Percentiles rank a stretch among this genome's conserved stretches.
Evolutionary conservation across 53 echinoderm and acorn worm genomes (phyloP).

Genomic region (Glandiceps talaboti): DNA sequence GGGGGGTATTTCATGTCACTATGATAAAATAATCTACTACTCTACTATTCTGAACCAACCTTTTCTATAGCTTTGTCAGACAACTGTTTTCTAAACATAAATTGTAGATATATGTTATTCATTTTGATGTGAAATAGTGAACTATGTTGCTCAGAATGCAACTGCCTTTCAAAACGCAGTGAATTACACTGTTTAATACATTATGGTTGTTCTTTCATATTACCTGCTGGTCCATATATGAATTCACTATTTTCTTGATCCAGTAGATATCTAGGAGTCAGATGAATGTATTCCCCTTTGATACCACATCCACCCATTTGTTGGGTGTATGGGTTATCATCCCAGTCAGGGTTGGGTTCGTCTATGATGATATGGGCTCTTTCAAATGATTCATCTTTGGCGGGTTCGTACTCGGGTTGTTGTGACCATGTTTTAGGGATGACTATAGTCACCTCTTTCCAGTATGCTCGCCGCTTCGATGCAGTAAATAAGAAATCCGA

Average conservation of each 20-base stretch:
- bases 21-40: too few species aligned
- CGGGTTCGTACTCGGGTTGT: constrained; percentile 49
- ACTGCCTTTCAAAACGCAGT: too few species aligned
- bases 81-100: too few species aligned
- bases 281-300: constrained; percentile 40
- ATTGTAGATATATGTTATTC: too few species aligned
- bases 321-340: constrained; percentile 40
- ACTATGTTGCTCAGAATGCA: too few species aligned
- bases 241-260: background rate
- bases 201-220: too few species aligned
- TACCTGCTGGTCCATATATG: background rate
- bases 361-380: constrained; percentile 63
- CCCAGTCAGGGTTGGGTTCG: constrained; percentile 37
- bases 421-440: constrained; percentile 60
- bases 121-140: too few species aligned
- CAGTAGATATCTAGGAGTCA: constrained; percentile 2
- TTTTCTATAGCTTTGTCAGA: too few species aligned
- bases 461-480: constrained; percentile 43
- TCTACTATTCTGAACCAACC: too few species aligned
- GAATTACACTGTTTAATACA: too few species aligned
- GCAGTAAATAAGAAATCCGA: constrained; percentile 49
- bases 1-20: too few species aligned
- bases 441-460: constrained; percentile 49
- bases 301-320: constrained; percentile 60
- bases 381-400: constrained; percentile 50